Evolutionary conservation across 2,113 vertebrate species (phyloP).

Genomic region (Emydocephalus ijimae): DNA sequence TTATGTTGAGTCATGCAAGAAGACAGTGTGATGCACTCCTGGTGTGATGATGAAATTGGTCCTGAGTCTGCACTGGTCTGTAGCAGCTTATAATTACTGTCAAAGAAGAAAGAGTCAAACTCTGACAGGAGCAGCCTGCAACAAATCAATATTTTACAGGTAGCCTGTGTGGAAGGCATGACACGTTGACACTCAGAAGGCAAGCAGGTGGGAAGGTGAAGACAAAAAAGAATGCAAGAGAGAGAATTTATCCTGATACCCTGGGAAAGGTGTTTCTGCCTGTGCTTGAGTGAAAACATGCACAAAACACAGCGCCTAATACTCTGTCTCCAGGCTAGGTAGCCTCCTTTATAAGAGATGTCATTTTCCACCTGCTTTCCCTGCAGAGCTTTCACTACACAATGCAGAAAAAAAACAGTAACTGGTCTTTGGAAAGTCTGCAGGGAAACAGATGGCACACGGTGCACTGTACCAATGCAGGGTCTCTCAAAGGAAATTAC

Average conservation of each 20-base stretch:
- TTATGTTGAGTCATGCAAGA: slow-evolving; percentile 66
- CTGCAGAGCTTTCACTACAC: slow-evolving; percentile 12
- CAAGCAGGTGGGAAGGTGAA: slow-evolving; percentile 42
- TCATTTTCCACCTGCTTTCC: slow-evolving; percentile 48
- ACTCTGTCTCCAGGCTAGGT: slow-evolving; percentile 17
- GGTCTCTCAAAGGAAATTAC: not conserved
- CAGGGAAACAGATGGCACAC: slow-evolving; percentile 3
- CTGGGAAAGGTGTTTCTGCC: slow-evolving; percentile 66
- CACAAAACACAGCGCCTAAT: slow-evolving; percentile 34
- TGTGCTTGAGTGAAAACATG: slow-evolving; percentile 61
- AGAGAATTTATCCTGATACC: slow-evolving; percentile 71
- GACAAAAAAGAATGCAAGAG: slow-evolving; percentile 42
- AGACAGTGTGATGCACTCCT: slow-evolving; percentile 64
- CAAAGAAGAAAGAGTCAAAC: slow-evolving; percentile 74
- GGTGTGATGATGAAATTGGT: slow-evolving; percentile 60
- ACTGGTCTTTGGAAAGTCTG: slow-evolving; percentile 11
- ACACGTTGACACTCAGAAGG: slow-evolving; percentile 73
- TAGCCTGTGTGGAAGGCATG: slow-evolving; percentile 79
- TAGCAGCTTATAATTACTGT: slow-evolving; percentile 74
- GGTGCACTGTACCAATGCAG: not conserved
- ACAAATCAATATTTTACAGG: slow-evolving; percentile 84
- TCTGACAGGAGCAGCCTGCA: slow-evolving; percentile 77
- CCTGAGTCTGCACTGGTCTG: slow-evolving; percentile 66
- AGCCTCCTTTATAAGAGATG: slow-evolving; percentile 51
- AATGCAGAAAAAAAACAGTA: slow-evolving; percentile 16